Evolutionary conservation across 2,888 invertebrate genomes (phyloP).

Genomic region (Anthophora plumipes): DNA sequence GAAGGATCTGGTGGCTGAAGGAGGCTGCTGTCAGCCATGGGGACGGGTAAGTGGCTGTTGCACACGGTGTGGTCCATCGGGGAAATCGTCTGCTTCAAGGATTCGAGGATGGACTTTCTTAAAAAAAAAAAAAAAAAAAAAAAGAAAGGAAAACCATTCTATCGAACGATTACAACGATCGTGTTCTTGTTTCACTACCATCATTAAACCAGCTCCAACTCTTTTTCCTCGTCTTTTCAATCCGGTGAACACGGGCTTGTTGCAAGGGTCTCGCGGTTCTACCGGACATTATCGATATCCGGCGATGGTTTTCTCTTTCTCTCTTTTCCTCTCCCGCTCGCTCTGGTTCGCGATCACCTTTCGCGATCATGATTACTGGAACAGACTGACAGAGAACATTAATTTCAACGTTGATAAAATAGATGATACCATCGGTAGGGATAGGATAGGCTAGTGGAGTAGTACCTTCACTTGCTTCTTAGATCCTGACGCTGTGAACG

Average conservation of each 20-base stretch:
- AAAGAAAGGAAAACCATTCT: no score
- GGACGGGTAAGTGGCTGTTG: slow-evolving; percentile 80
- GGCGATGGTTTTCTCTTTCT: slow-evolving; percentile 14
- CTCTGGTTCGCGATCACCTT: neutral
- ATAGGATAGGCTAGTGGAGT: neutral
- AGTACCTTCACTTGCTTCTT: slow-evolving; percentile 6
- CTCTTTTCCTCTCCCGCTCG: no score
- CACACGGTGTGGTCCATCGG: slow-evolving; percentile 26
- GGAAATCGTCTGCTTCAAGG: slow-evolving; percentile 38
- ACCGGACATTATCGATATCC: slow-evolving; percentile 15
- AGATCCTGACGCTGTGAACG: slow-evolving; percentile 17
- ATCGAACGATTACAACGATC: no score
- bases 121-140: no score
- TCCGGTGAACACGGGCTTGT: neutral
- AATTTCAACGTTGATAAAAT: slow-evolving; percentile 14
- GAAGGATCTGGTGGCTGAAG: slow-evolving; percentile 75
- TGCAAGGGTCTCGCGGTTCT: neutral
- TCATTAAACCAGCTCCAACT: neutral
- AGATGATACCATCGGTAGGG: neutral
- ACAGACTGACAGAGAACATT: neutral
- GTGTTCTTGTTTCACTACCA: neutral
- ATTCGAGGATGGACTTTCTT: slow-evolving; percentile 3
- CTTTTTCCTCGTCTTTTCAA: slow-evolving; percentile 10
- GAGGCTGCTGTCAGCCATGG: slow-evolving; percentile 81
- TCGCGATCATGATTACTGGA: neutral